Base-by-base conservation (phyloP, 2,888 invertebrate species). In the Caenorhabditis sp. region DNA sequence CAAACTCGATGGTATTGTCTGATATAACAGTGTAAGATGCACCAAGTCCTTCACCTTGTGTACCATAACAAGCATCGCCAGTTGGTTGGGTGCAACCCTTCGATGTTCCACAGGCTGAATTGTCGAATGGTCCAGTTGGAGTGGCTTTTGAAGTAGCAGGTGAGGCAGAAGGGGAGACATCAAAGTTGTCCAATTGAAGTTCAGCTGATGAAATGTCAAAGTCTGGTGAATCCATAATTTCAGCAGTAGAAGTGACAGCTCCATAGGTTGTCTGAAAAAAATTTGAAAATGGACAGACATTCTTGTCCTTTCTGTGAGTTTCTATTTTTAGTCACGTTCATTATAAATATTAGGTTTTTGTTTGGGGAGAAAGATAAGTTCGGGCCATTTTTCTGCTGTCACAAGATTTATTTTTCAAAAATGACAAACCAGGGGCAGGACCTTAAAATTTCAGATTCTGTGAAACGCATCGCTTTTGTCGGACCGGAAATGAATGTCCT, bases 71-170 rank as follows among this genome's bases (percentile, higher is more conserved):
- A 5, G 59, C 56, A 26, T 63, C 60, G 1, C 38, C 43, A 3
- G n/a, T 27, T 2, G 72, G 72, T 25, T 61, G 58, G 1, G 67
- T 65, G 59, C 72, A 72, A 50, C 68, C 68, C 26, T 72, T 72
- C 20, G 65, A 38, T 21, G 31, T 53, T 23, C 72, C 72, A 27
- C 72, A 72, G 58, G 57, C 59, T 21, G 57, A 23, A 14, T 62
- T 17, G 53, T 72, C 68, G 43, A 72, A 72, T 26, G 43, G 43
- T 14, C 43, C 43, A 14, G 14, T 43, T 43, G 43, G 14, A 3
- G 43, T 17, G 7, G 43, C 43, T 43, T 43, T 43, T 12, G 59
- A 50, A 50, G 63, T 36, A 27, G 14, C 36, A 26, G 60, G 67
- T 26, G 57, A 38, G 43, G 59, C 8, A 3, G 43, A 43, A 3